Evolutionary conservation across 1,140 invertebrate species (phyloP).

Genomic region (Drosophila ohnishii): DNA sequence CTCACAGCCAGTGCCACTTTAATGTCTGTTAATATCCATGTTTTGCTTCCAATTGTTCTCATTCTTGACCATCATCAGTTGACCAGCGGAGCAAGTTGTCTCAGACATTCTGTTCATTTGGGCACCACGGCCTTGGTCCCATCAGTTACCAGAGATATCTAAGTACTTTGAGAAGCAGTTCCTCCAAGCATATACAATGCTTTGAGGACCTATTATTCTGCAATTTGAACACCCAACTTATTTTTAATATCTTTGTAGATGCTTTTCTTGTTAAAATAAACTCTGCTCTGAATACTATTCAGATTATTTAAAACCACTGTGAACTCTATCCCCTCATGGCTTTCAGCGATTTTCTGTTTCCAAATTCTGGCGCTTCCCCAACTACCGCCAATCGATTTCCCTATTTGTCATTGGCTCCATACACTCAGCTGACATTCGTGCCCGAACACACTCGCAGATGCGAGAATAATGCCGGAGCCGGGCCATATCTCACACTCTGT

Average conservation of each 20-base stretch:
- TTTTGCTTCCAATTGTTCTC: no score
- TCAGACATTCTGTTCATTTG: no score
- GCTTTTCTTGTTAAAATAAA: background rate
- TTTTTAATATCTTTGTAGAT: background rate
- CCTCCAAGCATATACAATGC: background rate
- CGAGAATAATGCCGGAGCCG: slow-evolving; percentile 11
- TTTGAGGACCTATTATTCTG: background rate
- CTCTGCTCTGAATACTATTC: background rate
- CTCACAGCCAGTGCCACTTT: no score
- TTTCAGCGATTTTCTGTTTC: background rate
- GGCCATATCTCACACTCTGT: slow-evolving; percentile 33
- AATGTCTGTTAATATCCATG: no score
- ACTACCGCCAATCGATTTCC: slow-evolving; percentile 14
- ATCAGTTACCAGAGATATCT: background rate
- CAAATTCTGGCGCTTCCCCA: background rate
- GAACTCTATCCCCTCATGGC: background rate
- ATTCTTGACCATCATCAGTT: no score
- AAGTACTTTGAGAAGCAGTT: background rate
- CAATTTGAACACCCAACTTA: no score
- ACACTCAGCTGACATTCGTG: slow-evolving; percentile 4
- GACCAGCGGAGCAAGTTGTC: no score
- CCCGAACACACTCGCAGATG: slow-evolving; percentile 11
- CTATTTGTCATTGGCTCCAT: slow-evolving; percentile 15
- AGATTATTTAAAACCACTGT: slow-evolving; percentile 4
- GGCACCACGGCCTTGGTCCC: no score